Conservation (phyloP, 2,888 invertebrate species). For the Aporophyla nigra region DNA sequence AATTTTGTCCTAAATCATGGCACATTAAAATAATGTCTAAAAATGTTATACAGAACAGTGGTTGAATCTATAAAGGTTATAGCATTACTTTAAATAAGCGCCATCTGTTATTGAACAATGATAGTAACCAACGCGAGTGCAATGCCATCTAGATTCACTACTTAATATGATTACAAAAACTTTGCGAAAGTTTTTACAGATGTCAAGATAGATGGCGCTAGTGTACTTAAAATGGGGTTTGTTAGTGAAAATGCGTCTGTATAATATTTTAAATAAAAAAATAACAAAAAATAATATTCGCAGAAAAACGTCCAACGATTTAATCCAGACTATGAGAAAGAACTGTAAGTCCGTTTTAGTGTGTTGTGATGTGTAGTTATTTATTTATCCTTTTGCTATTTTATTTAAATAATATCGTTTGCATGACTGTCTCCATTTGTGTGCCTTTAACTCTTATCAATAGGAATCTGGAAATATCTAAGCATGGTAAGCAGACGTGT, state of each 20-base stretch:
- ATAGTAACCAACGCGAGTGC: neutral
- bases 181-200: slow-evolving; percentile 47
- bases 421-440: neutral
- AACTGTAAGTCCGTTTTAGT: slow-evolving; percentile 89
- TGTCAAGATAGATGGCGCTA: slow-evolving; percentile 39
- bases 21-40: slow-evolving; percentile 83
- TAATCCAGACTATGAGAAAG: slow-evolving; percentile 88
- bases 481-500: neutral
- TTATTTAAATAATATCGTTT: neutral
- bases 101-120: slow-evolving; percentile 25
- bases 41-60: slow-evolving; percentile 72
- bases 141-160: slow-evolving; percentile 21
- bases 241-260: slow-evolving; percentile 35
- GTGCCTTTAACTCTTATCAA: neutral
- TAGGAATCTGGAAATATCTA: neutral
- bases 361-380: slow-evolving; percentile 84
- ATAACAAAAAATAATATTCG: slow-evolving; percentile 77
- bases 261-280: slow-evolving; percentile 50
- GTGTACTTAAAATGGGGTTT: neutral
- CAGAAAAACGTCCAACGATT: slow-evolving; percentile 90
- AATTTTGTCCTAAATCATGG: slow-evolving; percentile 79
- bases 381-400: slow-evolving; percentile 9
- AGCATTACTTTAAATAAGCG: neutral
- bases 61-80: neutral
- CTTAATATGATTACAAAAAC: too few relatives aligned